Percentiles rank a stretch among this genome's conserved stretches.
These are phyloP conservation scores for Syngnathus floridae DNA, from an alignment of 2,113 vertebrate genomes.

Conservation along the genomic window DNA sequence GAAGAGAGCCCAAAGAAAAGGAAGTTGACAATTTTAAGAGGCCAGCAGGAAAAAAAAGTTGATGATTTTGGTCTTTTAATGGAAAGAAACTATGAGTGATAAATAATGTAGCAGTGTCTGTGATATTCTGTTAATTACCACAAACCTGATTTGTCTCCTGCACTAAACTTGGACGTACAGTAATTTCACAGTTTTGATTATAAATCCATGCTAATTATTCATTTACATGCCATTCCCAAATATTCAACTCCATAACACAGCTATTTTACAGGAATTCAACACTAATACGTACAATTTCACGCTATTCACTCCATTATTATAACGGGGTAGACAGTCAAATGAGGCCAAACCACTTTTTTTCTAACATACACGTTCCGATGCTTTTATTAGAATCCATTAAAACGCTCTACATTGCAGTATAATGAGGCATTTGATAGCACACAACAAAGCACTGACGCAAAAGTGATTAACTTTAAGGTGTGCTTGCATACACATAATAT, in stretches of 20 bases:
- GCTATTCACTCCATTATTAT: neutral
- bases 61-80: slow-evolving; percentile 2
- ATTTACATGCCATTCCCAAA: too few relatives aligned
- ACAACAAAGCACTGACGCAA: neutral
- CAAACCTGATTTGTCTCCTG: neutral
- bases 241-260: too few relatives aligned
- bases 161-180: neutral
- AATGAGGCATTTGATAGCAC: neutral
- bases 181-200: neutral
- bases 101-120: neutral
- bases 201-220: neutral
- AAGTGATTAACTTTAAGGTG: neutral
- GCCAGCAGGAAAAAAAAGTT: neutral
- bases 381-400: neutral
- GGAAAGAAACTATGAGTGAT: neutral
- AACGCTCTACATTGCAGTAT: neutral
- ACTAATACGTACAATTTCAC: too few relatives aligned
- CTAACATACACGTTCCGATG: neutral
- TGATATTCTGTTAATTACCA: neutral
- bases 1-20: neutral
- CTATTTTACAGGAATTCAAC: too few relatives aligned
- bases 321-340: neutral
- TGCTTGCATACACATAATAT: neutral
- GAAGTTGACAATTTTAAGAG: slow-evolving; percentile 1
- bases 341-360: neutral